phyloP scores from a whole-genome alignment of 2,113 vertebrate species.

The Aix galericulata region DNA sequence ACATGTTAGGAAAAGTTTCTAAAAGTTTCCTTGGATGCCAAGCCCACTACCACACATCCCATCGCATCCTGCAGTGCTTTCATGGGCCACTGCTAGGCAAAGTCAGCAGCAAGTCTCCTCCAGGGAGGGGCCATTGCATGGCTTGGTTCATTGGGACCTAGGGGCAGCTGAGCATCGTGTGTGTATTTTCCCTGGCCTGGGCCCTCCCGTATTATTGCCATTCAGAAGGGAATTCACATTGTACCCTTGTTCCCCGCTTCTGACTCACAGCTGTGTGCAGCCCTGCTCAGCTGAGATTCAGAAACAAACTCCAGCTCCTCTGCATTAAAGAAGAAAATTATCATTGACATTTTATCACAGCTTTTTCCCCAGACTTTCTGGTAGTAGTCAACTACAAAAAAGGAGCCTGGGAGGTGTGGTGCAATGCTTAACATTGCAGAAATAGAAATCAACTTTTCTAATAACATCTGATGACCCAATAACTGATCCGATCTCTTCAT shows the following conservation, averaged over 20 bases:
- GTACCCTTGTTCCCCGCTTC: not conserved
- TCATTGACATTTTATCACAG: not conserved
- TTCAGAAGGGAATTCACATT: not conserved
- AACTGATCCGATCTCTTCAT: slow-evolving; percentile 7
- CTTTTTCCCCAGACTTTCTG: not conserved
- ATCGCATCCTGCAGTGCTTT: not conserved
- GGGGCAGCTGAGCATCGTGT: not conserved
- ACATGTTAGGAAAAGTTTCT: not conserved
- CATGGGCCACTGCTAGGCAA: not conserved
- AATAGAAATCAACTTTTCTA: not conserved
- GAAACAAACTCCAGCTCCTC: not conserved
- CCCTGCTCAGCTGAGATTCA: not conserved
- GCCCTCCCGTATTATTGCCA: not conserved
- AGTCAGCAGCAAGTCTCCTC: not conserved
- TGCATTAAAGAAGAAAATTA: not conserved
- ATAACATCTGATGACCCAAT: not conserved
- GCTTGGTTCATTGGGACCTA: not conserved
- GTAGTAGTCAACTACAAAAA: not conserved
- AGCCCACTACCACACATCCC: not conserved
- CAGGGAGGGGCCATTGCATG: not conserved
- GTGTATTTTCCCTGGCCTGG: not conserved
- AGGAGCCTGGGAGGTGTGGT: rapidly evolving
- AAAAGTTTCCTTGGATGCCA: not conserved
- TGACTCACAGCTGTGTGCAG: not conserved
- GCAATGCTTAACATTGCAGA: not conserved